These are phyloP conservation scores for Numenius arquata DNA, from an alignment of 2,113 vertebrate genomes.

Conservation along the genomic window DNA sequence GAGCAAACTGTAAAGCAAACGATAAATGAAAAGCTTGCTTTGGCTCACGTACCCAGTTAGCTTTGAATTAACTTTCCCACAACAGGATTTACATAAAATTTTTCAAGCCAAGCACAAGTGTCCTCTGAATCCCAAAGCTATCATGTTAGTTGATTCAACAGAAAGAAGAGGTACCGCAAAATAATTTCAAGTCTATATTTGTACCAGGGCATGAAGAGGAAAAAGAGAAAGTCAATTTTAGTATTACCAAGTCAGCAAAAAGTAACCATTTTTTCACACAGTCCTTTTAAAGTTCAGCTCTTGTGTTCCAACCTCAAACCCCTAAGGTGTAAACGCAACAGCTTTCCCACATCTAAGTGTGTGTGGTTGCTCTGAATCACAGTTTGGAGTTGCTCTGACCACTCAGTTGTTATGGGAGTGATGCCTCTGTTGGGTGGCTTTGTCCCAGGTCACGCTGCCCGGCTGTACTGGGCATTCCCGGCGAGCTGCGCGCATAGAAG, in stretches of 20 bases:
- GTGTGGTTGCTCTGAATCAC: not conserved
- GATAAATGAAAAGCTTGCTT: not conserved
- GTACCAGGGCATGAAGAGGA: not conserved
- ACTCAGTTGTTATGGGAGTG: rapidly evolving
- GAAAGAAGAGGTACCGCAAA: not conserved
- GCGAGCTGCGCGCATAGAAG: not conserved
- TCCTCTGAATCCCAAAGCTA: not conserved
- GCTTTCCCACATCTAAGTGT: not conserved
- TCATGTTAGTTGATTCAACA: not conserved
- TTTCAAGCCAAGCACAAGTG: not conserved
- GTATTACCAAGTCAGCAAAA: not conserved
- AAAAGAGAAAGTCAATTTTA: not conserved
- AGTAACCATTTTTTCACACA: not conserved
- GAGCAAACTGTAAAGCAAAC: not conserved
- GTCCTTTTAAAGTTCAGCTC: not conserved
- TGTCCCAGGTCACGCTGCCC: not conserved
- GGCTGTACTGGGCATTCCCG: not conserved
- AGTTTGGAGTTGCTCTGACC: not conserved
- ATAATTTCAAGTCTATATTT: not conserved
- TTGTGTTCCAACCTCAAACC: not conserved
- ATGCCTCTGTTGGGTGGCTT: not conserved
- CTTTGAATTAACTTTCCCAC: not conserved
- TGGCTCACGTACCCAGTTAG: not conserved
- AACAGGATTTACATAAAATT: not conserved
- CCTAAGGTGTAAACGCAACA: not conserved